Percentiles rank a stretch among this genome's conserved stretches.
These are phyloP conservation scores for Limnothrissa miodon DNA, from an alignment of 2,113 vertebrate genomes.

Conservation along the genomic window DNA sequence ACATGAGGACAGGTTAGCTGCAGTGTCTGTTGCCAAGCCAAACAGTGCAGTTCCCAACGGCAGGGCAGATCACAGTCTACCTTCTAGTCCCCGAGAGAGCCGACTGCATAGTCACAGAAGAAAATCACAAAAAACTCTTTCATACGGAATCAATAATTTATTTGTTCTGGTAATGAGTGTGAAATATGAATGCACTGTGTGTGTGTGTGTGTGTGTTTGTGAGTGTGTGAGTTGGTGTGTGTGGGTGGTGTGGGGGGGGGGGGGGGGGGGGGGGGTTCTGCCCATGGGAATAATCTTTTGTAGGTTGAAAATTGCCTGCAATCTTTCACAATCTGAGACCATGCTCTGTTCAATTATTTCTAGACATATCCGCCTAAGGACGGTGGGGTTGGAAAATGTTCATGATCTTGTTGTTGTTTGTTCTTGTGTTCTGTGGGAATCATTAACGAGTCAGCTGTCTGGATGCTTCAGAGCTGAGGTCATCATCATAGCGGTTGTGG, in stretches of 20 bases:
- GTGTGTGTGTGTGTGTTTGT: no score
- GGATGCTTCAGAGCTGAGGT: neutral
- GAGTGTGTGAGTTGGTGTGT: no score
- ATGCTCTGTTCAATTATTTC: neutral
- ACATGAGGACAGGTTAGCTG: neutral
- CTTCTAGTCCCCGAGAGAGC: neutral
- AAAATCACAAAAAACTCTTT: neutral
- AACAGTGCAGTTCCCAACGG: neutral
- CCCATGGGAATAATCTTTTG: neutral
- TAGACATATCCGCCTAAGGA: neutral
- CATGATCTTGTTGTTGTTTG: neutral
- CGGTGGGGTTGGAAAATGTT: neutral
- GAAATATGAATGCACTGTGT: neutral
- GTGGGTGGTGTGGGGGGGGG: no score
- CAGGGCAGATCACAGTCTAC: neutral
- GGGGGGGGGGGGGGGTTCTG: neutral
- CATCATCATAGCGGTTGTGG: neutral
- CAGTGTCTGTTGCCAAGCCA: neutral
- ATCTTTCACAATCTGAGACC: neutral
- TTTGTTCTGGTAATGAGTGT: neutral
- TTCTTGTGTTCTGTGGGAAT: neutral
- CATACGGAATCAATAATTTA: constrained; percentile 1
- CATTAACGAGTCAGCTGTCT: neutral
- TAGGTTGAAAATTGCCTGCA: neutral
- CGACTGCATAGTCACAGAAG: neutral